Conservation (phyloP, 2,797 vertebrate species). For the Moxostoma hubbsi region DNA sequence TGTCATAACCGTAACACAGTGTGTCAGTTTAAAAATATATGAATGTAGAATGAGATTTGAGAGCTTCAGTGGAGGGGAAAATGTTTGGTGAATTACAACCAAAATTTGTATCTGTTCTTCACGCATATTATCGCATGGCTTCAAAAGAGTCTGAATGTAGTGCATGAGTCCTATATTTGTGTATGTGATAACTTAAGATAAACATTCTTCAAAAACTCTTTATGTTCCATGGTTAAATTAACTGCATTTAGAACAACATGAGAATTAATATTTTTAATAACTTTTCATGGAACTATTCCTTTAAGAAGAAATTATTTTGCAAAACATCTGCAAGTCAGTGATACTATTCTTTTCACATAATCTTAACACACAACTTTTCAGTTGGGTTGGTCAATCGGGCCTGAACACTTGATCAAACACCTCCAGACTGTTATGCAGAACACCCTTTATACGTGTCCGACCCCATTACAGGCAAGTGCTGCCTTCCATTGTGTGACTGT, state of each 20-base stretch:
- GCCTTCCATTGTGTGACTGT: not conserved
- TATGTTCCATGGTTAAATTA: too few species aligned
- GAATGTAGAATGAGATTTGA: too few species aligned
- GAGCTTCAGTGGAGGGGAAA: too few species aligned
- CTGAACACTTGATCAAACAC: conserved; percentile 88
- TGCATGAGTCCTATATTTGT: not conserved
- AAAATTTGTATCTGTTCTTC: too few species aligned
- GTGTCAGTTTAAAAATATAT: too few species aligned
- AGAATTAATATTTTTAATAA: not conserved
- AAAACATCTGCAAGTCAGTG: not conserved
- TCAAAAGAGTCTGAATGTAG: not conserved
- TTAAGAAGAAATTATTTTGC: not conserved
- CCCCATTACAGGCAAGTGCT: conserved; percentile 88
- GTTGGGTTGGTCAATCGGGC: conserved; percentile 96
- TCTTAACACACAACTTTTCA: conserved; percentile 55
- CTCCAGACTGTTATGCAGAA: conserved; percentile 96
- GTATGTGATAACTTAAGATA: not conserved
- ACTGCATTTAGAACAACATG: not conserved
- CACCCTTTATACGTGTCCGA: conserved; percentile 87
- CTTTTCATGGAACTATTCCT: not conserved
- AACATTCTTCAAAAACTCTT: not conserved
- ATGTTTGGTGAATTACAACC: too few species aligned
- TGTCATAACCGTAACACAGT: too few species aligned
- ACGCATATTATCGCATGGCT: not conserved
- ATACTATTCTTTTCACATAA: not conserved